Conservation (phyloP, 2,888 invertebrate species). For the Dolichomitus sp. region DNA sequence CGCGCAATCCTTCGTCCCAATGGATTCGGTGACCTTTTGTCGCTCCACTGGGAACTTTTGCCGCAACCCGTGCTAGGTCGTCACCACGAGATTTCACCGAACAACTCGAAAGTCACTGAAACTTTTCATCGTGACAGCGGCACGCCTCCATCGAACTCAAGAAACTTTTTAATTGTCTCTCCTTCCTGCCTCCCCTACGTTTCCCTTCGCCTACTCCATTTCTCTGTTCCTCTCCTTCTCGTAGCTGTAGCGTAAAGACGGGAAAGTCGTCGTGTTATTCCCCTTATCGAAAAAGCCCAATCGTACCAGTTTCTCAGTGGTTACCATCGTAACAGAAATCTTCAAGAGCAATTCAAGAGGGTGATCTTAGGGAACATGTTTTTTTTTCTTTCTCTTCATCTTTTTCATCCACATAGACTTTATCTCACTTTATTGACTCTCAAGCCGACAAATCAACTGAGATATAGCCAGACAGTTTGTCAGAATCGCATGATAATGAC, state of each 20-base stretch:
- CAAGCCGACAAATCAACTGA: not conserved
- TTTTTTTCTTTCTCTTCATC: not conserved
- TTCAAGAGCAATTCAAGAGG: not conserved
- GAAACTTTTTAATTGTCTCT: constrained; percentile 59
- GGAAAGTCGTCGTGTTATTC: not conserved
- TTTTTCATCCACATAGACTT: not conserved
- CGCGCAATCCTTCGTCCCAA: not conserved
- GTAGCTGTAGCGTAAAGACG: not conserved
- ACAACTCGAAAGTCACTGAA: constrained; percentile 23
- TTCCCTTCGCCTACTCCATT: not conserved
- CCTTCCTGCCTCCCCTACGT: not conserved
- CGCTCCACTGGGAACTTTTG: constrained; percentile 4
- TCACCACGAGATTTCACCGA: constrained; percentile 3
- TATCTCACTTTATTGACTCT: not conserved
- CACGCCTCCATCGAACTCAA: not conserved
- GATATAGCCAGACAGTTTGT: not conserved
- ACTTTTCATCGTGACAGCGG: constrained; percentile 46
- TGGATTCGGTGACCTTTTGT: constrained; percentile 7
- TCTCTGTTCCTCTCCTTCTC: not conserved
- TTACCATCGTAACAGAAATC: not conserved
- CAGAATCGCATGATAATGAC: constrained; percentile 10
- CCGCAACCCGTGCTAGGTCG: not conserved
- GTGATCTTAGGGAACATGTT: not conserved
- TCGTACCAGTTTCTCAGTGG: not conserved
- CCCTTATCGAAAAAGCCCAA: not conserved